Percentiles rank a stretch among this genome's conserved stretches.
These are phyloP conservation scores for Heliconius cydno DNA, from an alignment of 2,888 invertebrate genomes.

Conservation along the genomic window DNA sequence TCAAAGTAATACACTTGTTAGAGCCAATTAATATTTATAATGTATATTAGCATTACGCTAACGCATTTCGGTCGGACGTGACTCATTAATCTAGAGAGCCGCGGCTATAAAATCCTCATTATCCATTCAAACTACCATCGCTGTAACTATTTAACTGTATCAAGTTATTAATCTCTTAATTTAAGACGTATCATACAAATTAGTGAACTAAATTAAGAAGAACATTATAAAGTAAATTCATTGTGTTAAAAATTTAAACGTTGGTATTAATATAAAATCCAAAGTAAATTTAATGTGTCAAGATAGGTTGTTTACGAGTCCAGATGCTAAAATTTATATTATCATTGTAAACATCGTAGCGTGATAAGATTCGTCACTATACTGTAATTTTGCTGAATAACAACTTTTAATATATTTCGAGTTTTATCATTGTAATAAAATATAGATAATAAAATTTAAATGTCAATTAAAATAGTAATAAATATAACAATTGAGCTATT, in stretches of 20 bases:
- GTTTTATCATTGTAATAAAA: neutral
- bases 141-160: constrained; percentile 23
- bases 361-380: constrained; percentile 26
- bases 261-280: neutral
- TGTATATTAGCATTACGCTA: neutral
- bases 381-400: constrained; percentile 1
- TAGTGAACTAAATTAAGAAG: neutral
- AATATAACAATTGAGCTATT: neutral
- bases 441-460: neutral
- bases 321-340: constrained; percentile 20
- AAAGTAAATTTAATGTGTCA: constrained; percentile 12
- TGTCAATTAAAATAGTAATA: neutral
- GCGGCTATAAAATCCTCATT: constrained; percentile 64
- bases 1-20: constrained; percentile 54
- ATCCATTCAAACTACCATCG: constrained; percentile 51
- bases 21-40: constrained; percentile 30
- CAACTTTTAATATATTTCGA: neutral
- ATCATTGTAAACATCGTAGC: constrained; percentile 31
- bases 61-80: constrained; percentile 36
- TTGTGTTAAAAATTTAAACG: neutral
- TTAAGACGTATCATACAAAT: neutral
- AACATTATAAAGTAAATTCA: neutral
- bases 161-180: neutral
- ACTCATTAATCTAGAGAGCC: constrained; percentile 59
- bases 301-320: constrained; percentile 21